Conservation (phyloP, 2,888 invertebrate species). For the Mylabris sibirica region DNA sequence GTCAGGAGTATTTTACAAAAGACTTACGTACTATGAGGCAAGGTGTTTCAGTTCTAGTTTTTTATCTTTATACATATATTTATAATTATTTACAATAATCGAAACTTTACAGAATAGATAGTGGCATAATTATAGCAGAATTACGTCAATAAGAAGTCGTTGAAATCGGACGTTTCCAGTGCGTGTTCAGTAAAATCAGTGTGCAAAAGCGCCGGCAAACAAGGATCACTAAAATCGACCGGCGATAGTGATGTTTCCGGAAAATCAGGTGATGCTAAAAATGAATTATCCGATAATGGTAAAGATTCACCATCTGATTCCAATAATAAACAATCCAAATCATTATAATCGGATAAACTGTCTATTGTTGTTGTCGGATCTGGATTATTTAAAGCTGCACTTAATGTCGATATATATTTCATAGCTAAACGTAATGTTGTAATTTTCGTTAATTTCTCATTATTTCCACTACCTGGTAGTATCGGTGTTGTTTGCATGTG, state of each 20-base stretch:
- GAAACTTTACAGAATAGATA: background rate
- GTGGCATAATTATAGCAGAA: constrained; percentile 32
- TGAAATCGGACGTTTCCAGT: constrained; percentile 56
- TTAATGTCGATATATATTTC: constrained; percentile 83
- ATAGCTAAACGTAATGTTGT: constrained; percentile 86
- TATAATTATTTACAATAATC: background rate
- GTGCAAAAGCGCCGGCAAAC: constrained; percentile 56
- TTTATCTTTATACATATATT: background rate
- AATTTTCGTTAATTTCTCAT: constrained; percentile 88
- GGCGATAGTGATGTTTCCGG: constrained; percentile 56
- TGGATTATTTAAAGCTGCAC: constrained; percentile 65
- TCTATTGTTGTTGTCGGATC: constrained; percentile 35
- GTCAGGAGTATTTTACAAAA: constrained; percentile 40
- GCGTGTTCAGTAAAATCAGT: constrained; percentile 58
- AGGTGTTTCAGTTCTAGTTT: constrained; percentile 45
- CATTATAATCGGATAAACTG: constrained; percentile 52
- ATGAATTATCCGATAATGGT: constrained; percentile 57
- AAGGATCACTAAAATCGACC: constrained; percentile 55
- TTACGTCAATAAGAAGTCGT: constrained; percentile 58
- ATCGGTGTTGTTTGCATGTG: constrained; percentile 59
- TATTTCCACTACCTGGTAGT: constrained; percentile 64
- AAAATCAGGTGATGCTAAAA: constrained; percentile 60
- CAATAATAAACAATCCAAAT: constrained; percentile 62
- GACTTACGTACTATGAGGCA: constrained; percentile 47
- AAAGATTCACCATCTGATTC: constrained; percentile 67